phyloP scores from a whole-genome alignment of 2,888 invertebrate genomes.

The Trissonchulus latispiculum region DNA sequence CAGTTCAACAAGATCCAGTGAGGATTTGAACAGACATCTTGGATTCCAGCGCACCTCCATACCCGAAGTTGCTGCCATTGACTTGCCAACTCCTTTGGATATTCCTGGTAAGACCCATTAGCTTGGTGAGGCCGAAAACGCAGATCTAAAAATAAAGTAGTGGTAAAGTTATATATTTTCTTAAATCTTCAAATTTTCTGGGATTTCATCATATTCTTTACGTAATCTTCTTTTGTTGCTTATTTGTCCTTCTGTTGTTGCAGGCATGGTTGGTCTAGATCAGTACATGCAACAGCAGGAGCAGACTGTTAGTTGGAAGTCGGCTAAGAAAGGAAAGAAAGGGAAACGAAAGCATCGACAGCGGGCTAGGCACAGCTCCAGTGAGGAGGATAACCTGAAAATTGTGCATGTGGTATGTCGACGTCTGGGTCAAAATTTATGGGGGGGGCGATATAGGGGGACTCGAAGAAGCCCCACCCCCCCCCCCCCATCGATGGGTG shows the following conservation, averaged over 20 bases:
- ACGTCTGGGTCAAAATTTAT: too few species aligned
- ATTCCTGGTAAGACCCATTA: constrained; percentile 34
- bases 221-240: too few species aligned
- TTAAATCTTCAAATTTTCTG: too few species aligned
- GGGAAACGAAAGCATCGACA: constrained; percentile 30
- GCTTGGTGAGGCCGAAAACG: too few species aligned
- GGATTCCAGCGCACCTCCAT: not conserved
- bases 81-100: constrained; percentile 64
- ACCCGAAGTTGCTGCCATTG: constrained; percentile 60
- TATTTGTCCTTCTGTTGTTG: too few species aligned
- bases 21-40: too few species aligned
- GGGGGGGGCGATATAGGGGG: too few species aligned
- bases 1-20: not conserved
- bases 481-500: too few species aligned
- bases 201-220: too few species aligned
- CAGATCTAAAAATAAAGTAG: too few species aligned
- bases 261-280: constrained; percentile 40
- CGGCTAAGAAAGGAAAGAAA: constrained; percentile 36
- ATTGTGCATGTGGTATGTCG: constrained; percentile 17
- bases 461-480: too few species aligned
- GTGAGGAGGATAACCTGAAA: not conserved
- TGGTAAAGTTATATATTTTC: too few species aligned
- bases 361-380: not conserved
- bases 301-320: constrained; percentile 39
- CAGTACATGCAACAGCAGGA: constrained; percentile 41